These are phyloP conservation scores for Ariolimax columbianus DNA, from an alignment of 2,888 invertebrate genomes.

Conservation along the genomic window DNA sequence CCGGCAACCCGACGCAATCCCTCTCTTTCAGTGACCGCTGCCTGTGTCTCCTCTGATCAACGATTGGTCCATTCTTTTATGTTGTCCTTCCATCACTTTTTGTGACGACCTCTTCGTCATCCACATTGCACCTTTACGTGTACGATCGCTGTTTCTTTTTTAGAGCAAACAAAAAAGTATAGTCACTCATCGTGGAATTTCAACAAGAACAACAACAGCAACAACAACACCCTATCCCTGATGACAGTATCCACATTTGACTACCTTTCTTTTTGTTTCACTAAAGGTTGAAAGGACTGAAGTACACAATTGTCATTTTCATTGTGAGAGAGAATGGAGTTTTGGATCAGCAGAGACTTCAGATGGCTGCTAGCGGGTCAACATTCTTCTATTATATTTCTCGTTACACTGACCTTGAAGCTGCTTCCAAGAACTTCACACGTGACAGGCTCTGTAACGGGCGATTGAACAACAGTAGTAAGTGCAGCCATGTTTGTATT, in stretches of 20 bases:
- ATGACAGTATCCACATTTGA: not conserved
- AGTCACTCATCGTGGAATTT: not conserved
- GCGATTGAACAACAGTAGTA: not conserved
- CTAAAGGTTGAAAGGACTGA: conserved; percentile 15
- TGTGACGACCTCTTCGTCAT: too few species aligned
- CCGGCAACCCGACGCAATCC: too few species aligned
- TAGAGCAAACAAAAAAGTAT: too few species aligned
- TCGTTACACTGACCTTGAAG: not conserved
- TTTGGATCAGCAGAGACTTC: not conserved
- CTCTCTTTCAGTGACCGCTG: too few species aligned
- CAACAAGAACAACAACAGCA: too few species aligned
- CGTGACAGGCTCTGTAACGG: conserved; percentile 36
- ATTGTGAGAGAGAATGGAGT: not conserved
- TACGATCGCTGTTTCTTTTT: too few species aligned
- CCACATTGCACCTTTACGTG: too few species aligned
- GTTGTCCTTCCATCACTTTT: too few species aligned
- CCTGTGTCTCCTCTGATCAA: too few species aligned
- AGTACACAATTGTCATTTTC: conserved; percentile 28
- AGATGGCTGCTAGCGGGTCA: conserved; percentile 2
- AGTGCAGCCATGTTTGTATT: not conserved
- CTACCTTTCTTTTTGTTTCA: not conserved
- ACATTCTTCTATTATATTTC: conserved; percentile 8
- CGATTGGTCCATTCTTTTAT: too few species aligned
- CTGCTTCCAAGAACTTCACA: conserved; percentile 32
- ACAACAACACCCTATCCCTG: too few species aligned